phyloP scores from a whole-genome alignment of 2,113 vertebrate species.

The Calypte anna region DNA sequence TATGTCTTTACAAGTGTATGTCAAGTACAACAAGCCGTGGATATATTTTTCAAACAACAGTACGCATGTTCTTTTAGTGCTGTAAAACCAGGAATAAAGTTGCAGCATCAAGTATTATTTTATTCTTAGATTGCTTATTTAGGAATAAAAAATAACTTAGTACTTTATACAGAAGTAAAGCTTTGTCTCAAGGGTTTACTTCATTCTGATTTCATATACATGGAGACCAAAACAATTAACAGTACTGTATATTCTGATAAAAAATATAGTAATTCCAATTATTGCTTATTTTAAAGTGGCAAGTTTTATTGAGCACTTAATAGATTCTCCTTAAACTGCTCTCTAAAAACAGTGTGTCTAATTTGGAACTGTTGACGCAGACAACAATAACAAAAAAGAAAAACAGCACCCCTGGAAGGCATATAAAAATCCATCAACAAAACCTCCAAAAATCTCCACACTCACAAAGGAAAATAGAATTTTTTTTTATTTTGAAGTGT shows the following conservation, averaged over 20 bases:
- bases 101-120: background rate
- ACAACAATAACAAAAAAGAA: background rate
- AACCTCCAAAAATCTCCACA: rapidly evolving
- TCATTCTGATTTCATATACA: background rate
- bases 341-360: background rate
- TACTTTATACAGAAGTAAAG: background rate
- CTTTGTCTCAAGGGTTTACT: background rate
- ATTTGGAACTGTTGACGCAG: background rate
- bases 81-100: background rate
- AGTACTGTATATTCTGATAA: background rate
- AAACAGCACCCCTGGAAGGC: background rate
- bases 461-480: background rate
- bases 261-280: background rate
- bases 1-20: background rate
- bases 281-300: background rate
- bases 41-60: background rate
- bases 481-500: background rate
- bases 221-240: background rate
- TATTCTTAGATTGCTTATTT: background rate
- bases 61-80: background rate
- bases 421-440: background rate
- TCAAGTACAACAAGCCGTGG: background rate
- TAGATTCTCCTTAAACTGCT: background rate
- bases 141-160: background rate
- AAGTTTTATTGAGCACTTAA: background rate